phyloP scores from a whole-genome alignment of 2,888 invertebrate genomes.

The Dasysyrphus albostriatus region DNA sequence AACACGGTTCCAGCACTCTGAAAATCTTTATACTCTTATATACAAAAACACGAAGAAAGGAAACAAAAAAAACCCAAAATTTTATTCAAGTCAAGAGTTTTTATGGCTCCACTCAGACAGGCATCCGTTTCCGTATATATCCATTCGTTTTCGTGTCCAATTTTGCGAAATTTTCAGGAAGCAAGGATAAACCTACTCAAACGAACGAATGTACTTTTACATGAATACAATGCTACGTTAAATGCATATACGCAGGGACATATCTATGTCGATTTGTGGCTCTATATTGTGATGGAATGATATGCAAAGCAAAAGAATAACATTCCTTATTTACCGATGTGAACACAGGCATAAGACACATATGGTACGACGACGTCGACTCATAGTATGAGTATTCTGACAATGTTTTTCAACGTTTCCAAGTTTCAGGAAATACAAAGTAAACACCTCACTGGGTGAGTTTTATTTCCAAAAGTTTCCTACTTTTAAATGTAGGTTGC shows the following conservation, averaged over 20 bases:
- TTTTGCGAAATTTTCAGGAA: slow-evolving; percentile 23
- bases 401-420: neutral
- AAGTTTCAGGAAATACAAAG: slow-evolving; percentile 13
- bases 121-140: slow-evolving; percentile 21
- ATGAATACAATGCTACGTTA: neutral
- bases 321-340: neutral
- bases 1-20: neutral
- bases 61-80: neutral
- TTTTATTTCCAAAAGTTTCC: slow-evolving; percentile 16
- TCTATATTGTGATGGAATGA: neutral
- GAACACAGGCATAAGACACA: neutral
- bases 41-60: neutral
- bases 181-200: neutral
- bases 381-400: neutral
- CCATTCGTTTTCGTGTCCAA: slow-evolving; percentile 11
- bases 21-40: neutral
- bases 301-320: slow-evolving; percentile 12
- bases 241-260: neutral
- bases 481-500: slow-evolving; percentile 22
- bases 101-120: slow-evolving; percentile 31
- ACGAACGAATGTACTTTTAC: neutral
- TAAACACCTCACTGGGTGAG: slow-evolving; percentile 3
- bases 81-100: slow-evolving; percentile 13
- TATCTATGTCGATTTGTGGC: neutral
- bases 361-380: neutral